Base-by-base conservation (phyloP, 2,888 invertebrate genomes). In the Coleophora deauratella region DNA sequence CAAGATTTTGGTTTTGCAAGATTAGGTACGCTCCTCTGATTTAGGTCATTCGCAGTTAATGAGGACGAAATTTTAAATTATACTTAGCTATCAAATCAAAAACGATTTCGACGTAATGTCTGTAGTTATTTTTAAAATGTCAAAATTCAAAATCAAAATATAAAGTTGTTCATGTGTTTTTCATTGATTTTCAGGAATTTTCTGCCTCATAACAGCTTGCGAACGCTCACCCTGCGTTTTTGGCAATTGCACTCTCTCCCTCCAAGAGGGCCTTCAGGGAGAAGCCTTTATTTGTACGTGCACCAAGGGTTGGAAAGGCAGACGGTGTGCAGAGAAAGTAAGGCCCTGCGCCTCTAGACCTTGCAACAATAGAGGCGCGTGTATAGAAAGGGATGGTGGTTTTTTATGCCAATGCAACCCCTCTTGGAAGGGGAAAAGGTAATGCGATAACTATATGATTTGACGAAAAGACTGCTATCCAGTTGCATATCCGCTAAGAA, bases 181-280 rank as follows among this genome's bases (percentile, higher is more conserved):
- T 28, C 9, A 9, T 31, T 31, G 2, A n/a, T 34, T 30, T 38
- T 0, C 71, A 92, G 93, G 93, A 30, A 81, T 91, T 49, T 93
- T 94, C 71, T 95, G 94, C 69, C 89, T 91, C 13, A 77, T 93
- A 38, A 93, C 90, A 1, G 88, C 91, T 37, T 95, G 94, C 74
- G 93, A 94, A 60, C 73, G 91, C 34, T 90, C 90, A 8, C 90
- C 91, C 0, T 92, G 92, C 68, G 75, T 87, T 9, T 90, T 88
- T 63, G 92, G 92, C 2, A 86, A 86, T 52, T 93, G 92, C 57
- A 79, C 88, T 33, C 70, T 90, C 36, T 81, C 82, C 2, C 43
- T 51, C 1, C 46, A 40, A 1, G 69, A 38, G 10, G 37, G 34
- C 37, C 61, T 58, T 27, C 55, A n/a, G 8, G 66, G 75, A 1